A percentile compares a stretch with the other conserved stretches of the same genome.
Conservation (phyloP, 2,797 vertebrate species). For the Scleropages formosus region DNA sequence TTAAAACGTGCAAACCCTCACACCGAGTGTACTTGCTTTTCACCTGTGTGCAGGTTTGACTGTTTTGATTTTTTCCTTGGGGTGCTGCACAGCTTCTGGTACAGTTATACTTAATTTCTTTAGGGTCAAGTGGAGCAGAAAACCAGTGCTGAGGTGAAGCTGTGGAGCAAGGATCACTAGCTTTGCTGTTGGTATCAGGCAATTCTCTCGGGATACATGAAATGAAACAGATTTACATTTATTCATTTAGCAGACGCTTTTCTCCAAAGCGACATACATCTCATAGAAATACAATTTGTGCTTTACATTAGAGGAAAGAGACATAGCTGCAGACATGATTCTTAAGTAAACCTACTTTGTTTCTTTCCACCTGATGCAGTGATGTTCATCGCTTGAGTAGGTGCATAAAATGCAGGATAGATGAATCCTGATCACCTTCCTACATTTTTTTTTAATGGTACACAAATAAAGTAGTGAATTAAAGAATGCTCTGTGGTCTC, state of each 20-base stretch:
- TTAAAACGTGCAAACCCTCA: neutral
- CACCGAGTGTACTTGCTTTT: neutral
- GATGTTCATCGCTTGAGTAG: too few species aligned
- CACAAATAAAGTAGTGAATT: neutral
- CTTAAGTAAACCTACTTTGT: too few species aligned
- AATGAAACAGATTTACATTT: too few species aligned
- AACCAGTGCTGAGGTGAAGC: neutral
- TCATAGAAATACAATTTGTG: too few species aligned
- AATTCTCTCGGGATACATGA: constrained; percentile 7
- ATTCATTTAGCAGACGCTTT: too few species aligned
- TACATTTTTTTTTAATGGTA: too few species aligned
- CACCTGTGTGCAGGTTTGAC: neutral
- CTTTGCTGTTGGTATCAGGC: constrained; percentile 2
- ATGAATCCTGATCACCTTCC: too few species aligned
- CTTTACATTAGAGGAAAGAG: too few species aligned
- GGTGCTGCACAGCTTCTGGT: neutral
- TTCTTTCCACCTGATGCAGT: too few species aligned
- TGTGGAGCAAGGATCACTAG: neutral
- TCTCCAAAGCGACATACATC: too few species aligned
- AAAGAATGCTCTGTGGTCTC: neutral
- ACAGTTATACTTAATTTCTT: neutral
- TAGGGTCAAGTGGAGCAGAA: neutral
- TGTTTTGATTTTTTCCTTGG: neutral
- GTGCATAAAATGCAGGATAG: too few species aligned
- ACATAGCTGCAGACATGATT: too few species aligned